Conservation (phyloP, 2,113 vertebrate genomes). For the Cardinalis cardinalis region DNA sequence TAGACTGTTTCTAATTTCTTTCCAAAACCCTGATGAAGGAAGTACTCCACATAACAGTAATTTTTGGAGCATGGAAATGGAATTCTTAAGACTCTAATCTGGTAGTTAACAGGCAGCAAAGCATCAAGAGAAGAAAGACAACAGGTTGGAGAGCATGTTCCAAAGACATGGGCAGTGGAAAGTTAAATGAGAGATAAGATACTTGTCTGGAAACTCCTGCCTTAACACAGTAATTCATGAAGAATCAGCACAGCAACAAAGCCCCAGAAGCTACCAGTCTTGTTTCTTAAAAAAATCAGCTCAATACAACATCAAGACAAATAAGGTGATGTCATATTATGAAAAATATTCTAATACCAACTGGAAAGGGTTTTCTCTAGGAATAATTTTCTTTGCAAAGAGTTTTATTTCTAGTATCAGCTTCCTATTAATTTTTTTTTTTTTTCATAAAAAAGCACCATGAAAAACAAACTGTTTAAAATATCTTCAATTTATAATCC, state of each 20-base stretch:
- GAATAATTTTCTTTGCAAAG: background rate
- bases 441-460: background rate
- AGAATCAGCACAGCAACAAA: background rate
- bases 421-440: background rate
- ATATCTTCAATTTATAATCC: background rate
- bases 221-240: background rate
- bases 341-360: background rate
- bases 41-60: background rate
- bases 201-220: background rate
- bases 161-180: background rate
- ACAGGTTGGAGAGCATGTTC: background rate
- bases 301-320: background rate
- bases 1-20: background rate
- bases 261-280: background rate
- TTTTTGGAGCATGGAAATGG: background rate
- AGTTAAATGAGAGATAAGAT: background rate
- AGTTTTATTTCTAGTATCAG: background rate
- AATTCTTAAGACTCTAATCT: background rate
- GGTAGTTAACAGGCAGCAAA: background rate
- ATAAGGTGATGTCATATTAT: accelerated
- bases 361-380: background rate
- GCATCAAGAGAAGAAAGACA: background rate
- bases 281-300: background rate
- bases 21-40: background rate
- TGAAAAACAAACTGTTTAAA: background rate